phyloP scores from a whole-genome alignment of 2,797 vertebrate genomes.

The Picus viridis region DNA sequence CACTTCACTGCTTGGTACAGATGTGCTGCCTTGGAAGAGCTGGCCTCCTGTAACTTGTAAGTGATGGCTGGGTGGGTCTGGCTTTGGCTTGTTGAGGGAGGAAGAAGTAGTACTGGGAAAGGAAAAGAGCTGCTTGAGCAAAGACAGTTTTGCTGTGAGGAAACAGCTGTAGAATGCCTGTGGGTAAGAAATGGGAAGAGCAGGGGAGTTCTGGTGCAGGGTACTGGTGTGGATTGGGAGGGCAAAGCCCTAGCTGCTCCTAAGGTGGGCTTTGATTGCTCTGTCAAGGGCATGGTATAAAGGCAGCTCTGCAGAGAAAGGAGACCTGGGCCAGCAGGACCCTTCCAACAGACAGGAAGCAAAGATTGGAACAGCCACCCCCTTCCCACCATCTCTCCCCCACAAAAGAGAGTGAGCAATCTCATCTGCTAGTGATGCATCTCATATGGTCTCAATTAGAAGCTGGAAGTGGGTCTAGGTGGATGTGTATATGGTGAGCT shows the following conservation, averaged over 20 bases:
- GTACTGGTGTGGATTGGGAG: background rate
- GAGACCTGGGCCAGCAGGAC: background rate
- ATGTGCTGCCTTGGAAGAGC: background rate
- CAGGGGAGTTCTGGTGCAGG: background rate
- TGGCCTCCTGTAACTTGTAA: background rate
- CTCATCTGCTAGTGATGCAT: background rate
- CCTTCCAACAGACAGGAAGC: background rate
- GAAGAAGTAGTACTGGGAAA: background rate
- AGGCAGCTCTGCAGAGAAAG: background rate
- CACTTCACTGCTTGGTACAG: constrained; percentile 21
- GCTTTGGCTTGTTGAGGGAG: background rate
- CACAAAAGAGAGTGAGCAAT: background rate
- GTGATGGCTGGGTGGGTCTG: background rate
- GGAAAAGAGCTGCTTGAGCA: constrained; percentile 1
- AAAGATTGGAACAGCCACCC: background rate
- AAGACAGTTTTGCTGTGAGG: background rate
- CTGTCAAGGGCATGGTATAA: background rate
- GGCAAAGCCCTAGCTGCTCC: background rate
- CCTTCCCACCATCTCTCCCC: background rate
- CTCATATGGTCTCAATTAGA: background rate
- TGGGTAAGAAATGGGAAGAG: background rate
- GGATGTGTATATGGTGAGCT: background rate
- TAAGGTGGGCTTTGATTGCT: background rate
- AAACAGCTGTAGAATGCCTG: background rate
- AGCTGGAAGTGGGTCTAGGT: background rate